Conservation (phyloP, 2,888 invertebrate species). For the Spodoptera littoralis region DNA sequence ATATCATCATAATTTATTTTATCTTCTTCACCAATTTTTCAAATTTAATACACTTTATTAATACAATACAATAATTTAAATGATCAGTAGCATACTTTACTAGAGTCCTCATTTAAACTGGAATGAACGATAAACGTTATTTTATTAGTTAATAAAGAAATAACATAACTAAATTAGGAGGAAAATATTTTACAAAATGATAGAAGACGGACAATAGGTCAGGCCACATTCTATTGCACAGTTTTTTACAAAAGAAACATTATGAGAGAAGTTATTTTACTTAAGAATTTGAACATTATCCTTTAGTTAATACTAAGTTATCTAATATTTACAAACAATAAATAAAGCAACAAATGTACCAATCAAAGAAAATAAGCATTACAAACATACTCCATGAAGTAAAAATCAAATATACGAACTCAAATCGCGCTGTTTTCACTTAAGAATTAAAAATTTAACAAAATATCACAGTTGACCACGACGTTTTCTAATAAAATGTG, state of each 20-base stretch:
- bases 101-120: slow-evolving; percentile 87
- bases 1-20: slow-evolving; percentile 87
- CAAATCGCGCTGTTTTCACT: slow-evolving; percentile 76
- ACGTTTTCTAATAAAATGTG: slow-evolving; percentile 78
- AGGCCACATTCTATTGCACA: slow-evolving; percentile 86
- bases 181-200: slow-evolving; percentile 77
- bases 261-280: slow-evolving; percentile 56
- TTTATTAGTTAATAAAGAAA: slow-evolving; percentile 85
- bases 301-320: slow-evolving; percentile 71
- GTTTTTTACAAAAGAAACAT: slow-evolving; percentile 64
- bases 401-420: slow-evolving; percentile 70
- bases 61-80: slow-evolving; percentile 89
- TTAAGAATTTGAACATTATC: slow-evolving; percentile 75
- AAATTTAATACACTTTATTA: slow-evolving; percentile 87
- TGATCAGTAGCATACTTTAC: slow-evolving; percentile 85
- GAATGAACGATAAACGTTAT: slow-evolving; percentile 88
- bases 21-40: slow-evolving; percentile 87
- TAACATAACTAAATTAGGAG: slow-evolving; percentile 84
- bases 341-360: slow-evolving; percentile 85
- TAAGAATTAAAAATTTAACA: slow-evolving; percentile 86
- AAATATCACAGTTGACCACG: slow-evolving; percentile 89
- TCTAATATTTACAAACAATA: slow-evolving; percentile 87
- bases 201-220: slow-evolving; percentile 68
- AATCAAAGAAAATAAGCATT: slow-evolving; percentile 69
- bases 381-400: slow-evolving; percentile 68